A percentile compares a stretch with the other conserved stretches of the same genome.
These are phyloP conservation scores for Myotis vivesi DNA, from an alignment of 2,797 vertebrate species.

Conservation along the genomic window DNA sequence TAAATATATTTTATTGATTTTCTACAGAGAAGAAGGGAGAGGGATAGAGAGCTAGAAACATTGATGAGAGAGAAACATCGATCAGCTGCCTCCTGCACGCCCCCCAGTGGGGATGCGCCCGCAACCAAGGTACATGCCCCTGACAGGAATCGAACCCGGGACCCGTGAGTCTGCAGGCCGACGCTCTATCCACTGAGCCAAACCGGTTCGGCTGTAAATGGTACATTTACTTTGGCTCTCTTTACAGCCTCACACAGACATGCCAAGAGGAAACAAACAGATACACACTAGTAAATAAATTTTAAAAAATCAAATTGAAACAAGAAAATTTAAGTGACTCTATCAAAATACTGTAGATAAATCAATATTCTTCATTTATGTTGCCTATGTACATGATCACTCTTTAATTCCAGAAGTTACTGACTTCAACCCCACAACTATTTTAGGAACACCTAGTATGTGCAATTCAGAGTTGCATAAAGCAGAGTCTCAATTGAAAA, in stretches of 20 bases:
- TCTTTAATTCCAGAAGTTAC: not conserved
- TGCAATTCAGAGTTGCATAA: not conserved
- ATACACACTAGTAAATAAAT: not conserved
- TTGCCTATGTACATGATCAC: not conserved
- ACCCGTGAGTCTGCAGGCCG: too few relatives aligned
- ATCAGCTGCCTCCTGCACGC: too few relatives aligned
- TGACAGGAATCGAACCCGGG: too few relatives aligned
- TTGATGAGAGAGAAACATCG: too few relatives aligned
- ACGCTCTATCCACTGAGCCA: too few relatives aligned
- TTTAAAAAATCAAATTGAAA: not conserved
- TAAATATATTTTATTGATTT: too few relatives aligned
- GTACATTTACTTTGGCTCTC: not conserved
- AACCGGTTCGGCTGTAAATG: too few relatives aligned
- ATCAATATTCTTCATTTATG: conserved; percentile 29
- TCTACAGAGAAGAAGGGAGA: too few relatives aligned
- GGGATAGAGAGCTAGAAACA: too few relatives aligned
- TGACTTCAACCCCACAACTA: not conserved
- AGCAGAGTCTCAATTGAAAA: not conserved
- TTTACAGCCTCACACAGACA: not conserved
- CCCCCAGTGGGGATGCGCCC: too few relatives aligned
- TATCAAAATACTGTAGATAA: conserved; percentile 1
- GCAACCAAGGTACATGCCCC: too few relatives aligned
- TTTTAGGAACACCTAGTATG: not conserved
- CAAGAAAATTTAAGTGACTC: not conserved
- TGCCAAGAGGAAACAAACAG: not conserved